Evolutionary conservation across 2,888 invertebrate genomes (phyloP).

Genomic region (Cryptophagus acutangulus): DNA sequence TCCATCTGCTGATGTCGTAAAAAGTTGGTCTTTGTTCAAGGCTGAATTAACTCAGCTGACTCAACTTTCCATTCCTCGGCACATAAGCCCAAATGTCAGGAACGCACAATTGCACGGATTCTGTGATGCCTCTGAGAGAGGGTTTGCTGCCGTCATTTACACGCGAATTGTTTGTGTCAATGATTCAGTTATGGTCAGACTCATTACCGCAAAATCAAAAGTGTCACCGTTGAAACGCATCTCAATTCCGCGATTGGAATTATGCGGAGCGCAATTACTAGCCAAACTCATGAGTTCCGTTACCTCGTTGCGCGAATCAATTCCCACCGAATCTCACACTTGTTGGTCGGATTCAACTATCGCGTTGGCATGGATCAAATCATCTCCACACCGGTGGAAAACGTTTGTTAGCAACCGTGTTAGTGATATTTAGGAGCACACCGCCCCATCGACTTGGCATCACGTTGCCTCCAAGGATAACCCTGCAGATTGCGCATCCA

Average conservation of each 20-base stretch:
- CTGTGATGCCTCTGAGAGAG: conserved; percentile 12
- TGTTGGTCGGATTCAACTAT: too few relatives aligned
- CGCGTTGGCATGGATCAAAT: too few relatives aligned
- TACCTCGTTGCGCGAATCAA: not conserved
- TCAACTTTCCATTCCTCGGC: conserved; percentile 4
- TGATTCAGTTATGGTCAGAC: not conserved
- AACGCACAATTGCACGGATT: conserved; percentile 11
- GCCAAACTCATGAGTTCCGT: conserved; percentile 5
- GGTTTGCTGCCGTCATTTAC: conserved; percentile 13
- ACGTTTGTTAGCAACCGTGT: too few relatives aligned
- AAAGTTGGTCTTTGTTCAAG: not conserved
- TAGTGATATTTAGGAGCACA: too few relatives aligned
- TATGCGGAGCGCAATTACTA: conserved; percentile 12
- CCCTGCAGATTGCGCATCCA: too few relatives aligned
- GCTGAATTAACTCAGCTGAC: conserved; percentile 4
- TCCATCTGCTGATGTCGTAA: not conserved
- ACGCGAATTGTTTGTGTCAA: not conserved
- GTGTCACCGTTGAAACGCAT: conserved; percentile 12
- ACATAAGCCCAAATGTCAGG: not conserved
- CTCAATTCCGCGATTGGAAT: conserved; percentile 12
- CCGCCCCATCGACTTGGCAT: too few relatives aligned
- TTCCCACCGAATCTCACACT: too few relatives aligned
- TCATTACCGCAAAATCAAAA: conserved; percentile 14
- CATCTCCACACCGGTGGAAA: too few relatives aligned
- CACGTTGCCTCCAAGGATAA: too few relatives aligned